A percentile compares a stretch with the other conserved stretches of the same genome.
phyloP scores from a whole-genome alignment of 2,888 invertebrate species.

The Helobdella robusta region DNA sequence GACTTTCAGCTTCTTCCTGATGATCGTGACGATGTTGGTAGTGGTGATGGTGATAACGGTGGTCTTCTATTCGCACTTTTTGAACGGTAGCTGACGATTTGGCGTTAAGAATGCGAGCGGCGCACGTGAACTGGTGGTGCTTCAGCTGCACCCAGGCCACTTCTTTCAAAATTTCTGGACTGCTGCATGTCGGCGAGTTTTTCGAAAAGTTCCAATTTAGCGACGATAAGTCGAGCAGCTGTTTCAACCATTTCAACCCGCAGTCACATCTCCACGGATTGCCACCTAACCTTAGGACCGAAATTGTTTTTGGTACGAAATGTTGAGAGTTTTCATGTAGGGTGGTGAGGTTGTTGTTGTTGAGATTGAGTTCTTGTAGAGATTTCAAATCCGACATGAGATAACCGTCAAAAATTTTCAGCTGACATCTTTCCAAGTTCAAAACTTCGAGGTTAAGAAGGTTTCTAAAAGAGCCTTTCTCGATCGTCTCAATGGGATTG shows the following conservation, averaged over 20 bases:
- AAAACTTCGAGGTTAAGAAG: constrained; percentile 34
- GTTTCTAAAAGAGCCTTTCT: constrained; percentile 28
- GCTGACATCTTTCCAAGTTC: constrained; percentile 33
- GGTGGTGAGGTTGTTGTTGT: constrained; percentile 32
- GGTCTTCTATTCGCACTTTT: constrained; percentile 26
- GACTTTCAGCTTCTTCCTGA: too few relatives aligned
- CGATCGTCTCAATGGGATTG: constrained; percentile 31
- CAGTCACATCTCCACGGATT: constrained; percentile 36
- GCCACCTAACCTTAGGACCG: constrained; percentile 31
- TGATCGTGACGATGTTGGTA: too few relatives aligned
- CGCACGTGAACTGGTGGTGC: constrained; percentile 33
- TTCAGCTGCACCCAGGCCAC: constrained; percentile 32
- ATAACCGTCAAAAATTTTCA: constrained; percentile 30
- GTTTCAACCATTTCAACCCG: constrained; percentile 32
- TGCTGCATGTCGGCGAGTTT: constrained; percentile 32
- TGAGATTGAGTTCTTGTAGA: constrained; percentile 34
- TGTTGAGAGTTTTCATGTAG: constrained; percentile 27
- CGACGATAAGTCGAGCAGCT: constrained; percentile 27
- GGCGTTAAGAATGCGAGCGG: constrained; percentile 31
- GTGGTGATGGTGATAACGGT: too few relatives aligned
- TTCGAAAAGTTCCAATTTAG: constrained; percentile 34
- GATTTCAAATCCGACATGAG: constrained; percentile 28
- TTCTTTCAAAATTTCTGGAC: constrained; percentile 28
- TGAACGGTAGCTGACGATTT: constrained; percentile 27
- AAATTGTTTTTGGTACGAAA: constrained; percentile 29